Percentiles rank a stretch among this genome's conserved stretches.
Conservation (phyloP, 2,888 invertebrate species). For the Xylota sylvarum region DNA sequence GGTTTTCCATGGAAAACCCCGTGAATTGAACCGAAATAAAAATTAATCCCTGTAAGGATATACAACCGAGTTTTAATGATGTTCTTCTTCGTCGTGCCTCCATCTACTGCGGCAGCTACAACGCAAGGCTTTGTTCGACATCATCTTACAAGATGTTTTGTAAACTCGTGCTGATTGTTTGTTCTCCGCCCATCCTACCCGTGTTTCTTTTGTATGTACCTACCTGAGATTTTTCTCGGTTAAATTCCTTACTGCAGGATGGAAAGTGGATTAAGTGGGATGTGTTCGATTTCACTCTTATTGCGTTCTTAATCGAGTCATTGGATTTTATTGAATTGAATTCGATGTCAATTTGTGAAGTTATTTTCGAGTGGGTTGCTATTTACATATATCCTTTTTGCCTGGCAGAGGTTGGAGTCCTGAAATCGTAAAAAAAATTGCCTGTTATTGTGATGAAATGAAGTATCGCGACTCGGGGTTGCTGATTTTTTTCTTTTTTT, state of each 20-base stretch:
- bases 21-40: constrained; percentile 54
- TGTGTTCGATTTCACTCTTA: constrained; percentile 65
- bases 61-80: constrained; percentile 49
- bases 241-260: neutral
- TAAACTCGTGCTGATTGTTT: constrained; percentile 47
- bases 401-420: neutral
- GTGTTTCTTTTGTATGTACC: neutral
- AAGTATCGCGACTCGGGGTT: constrained; percentile 26
- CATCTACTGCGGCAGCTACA: neutral
- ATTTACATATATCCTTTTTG: constrained; percentile 19
- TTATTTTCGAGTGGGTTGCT: constrained; percentile 25
- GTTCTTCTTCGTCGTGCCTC: neutral
- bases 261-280: constrained; percentile 62
- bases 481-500: no score
- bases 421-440: constrained; percentile 31
- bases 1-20: neutral
- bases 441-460: constrained; percentile 13
- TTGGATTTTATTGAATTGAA: constrained; percentile 62
- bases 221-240: constrained; percentile 5
- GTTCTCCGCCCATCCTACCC: neutral
- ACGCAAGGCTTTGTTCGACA: constrained; percentile 39
- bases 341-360: constrained; percentile 50
- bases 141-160: constrained; percentile 57
- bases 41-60: constrained; percentile 58
- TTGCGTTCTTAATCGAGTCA: constrained; percentile 58